Percentiles rank a stretch among this genome's conserved stretches.
Evolutionary conservation across 2,888 invertebrate genomes (phyloP).

Genomic region (Bedellia somnulentella): DNA sequence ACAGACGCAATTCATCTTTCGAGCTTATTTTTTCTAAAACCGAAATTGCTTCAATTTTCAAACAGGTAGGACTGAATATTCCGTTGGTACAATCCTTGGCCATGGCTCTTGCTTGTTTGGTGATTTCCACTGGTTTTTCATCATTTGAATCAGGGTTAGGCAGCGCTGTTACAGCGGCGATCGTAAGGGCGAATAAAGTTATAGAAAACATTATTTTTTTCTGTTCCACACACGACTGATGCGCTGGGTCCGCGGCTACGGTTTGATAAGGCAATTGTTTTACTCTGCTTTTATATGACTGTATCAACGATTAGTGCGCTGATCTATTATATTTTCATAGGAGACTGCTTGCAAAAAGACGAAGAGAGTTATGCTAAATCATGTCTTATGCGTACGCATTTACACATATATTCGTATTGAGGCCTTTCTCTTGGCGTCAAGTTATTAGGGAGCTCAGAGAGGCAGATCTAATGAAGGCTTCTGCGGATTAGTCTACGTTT

Average conservation of each 20-base stretch:
- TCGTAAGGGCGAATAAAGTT: slow-evolving; percentile 16
- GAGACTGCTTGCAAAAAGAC: slow-evolving; percentile 45
- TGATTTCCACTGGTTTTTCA: slow-evolving; percentile 19
- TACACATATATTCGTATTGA: not conserved
- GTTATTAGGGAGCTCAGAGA: not conserved
- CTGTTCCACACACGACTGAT: slow-evolving; percentile 25
- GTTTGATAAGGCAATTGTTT: slow-evolving; percentile 43
- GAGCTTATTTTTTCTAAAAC: slow-evolving; percentile 38
- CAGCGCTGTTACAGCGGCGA: slow-evolving; percentile 22
- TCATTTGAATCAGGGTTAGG: slow-evolving; percentile 31
- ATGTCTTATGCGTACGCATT: slow-evolving; percentile 6
- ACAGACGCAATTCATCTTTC: slow-evolving; percentile 35
- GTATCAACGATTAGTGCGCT: slow-evolving; percentile 32
- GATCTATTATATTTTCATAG: slow-evolving; percentile 54
- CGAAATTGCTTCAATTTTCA: slow-evolving; percentile 47
- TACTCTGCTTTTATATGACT: slow-evolving; percentile 46
- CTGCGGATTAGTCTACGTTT: not conserved
- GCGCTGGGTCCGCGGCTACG: slow-evolving; percentile 27
- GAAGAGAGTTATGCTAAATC: slow-evolving; percentile 9
- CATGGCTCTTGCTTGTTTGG: slow-evolving; percentile 21
- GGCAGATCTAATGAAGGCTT: not conserved
- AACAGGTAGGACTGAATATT: slow-evolving; percentile 40
- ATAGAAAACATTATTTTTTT: slow-evolving; percentile 35
- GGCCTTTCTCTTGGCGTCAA: slow-evolving; percentile 2
- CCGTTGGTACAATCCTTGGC: slow-evolving; percentile 41